A percentile compares a stretch with the other conserved stretches of the same genome.
Conservation (phyloP, 2,797 vertebrate genomes). For the Pristis pectinata region DNA sequence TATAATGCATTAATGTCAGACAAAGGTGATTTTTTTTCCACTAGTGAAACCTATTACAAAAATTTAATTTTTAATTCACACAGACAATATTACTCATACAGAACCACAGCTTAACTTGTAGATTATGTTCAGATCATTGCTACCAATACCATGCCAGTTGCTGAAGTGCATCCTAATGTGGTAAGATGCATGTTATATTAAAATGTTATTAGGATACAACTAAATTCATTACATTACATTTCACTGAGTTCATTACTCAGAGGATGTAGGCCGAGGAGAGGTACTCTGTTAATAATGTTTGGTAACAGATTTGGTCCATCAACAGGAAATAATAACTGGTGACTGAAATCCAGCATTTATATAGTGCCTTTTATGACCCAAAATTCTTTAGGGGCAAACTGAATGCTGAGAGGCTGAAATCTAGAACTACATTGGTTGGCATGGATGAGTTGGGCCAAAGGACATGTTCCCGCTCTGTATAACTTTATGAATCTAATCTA, state of each 20-base stretch:
- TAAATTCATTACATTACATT: not conserved
- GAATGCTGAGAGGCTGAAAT: too few species aligned
- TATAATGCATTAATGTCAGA: not conserved
- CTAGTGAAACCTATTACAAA: not conserved
- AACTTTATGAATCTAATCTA: too few species aligned
- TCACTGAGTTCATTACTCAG: not conserved
- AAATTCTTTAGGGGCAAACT: not conserved
- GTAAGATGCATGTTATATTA: not conserved
- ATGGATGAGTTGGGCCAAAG: too few species aligned
- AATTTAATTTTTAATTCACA: not conserved
- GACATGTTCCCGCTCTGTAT: too few species aligned
- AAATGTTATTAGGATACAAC: not conserved
- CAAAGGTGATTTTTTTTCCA: not conserved
- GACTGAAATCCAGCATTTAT: not conserved
- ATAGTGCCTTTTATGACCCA: not conserved
- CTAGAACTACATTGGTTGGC: too few species aligned
- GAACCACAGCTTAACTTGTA: not conserved
- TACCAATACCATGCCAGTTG: not conserved
- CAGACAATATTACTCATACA: not conserved
- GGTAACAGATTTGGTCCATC: not conserved
- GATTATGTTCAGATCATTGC: constrained; percentile 11
- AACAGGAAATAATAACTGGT: not conserved
- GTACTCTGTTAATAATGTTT: not conserved
- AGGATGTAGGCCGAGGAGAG: not conserved
- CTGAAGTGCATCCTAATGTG: not conserved